Evolutionary conservation across 2,797 vertebrate genomes (phyloP), one percentile per base, ranked within the genome.

Genomic region (Lacerta bilineata): DNA sequence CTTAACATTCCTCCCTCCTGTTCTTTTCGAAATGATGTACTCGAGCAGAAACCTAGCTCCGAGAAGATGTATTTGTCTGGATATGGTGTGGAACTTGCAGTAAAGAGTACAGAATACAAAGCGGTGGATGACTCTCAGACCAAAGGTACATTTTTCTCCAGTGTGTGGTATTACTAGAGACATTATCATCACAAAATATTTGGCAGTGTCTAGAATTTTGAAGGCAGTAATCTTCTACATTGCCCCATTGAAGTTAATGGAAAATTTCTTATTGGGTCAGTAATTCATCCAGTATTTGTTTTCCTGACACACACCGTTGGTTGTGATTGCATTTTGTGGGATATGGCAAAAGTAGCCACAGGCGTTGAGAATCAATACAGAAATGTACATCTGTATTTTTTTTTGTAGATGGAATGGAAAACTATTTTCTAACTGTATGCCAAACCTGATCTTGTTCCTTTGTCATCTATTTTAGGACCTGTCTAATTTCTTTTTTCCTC

Each of bases 91-190:
- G 99, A 99, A 94, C 96, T 99, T 96, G 99, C 98, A 17, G 98
- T 99, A 95, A 99, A 99, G 97, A 99, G 96, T 95, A 99, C 99
- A 8, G 99, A 99, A 95, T 99, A 99, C 95, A 99, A 98, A 97
- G 98, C 98, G 17, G 95, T 99, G 93, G 99, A 99, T 96, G 99
- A 99, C 95, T 97, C 96, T 1, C 96, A 98, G 94, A 95, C 98
- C 89, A 98, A 98, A 98, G 98, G 99, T 99, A 96, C 93, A 95
- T 93, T 89, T 90, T 88, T 15, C 87, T 74, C 84, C 15, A 87
- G 71, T 90, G 1, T 85, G 33, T 10, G 91, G 9, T 85, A 77
- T 80, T 84, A 4, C 55, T 90, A 39, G 43, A 90, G 1, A 11
- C 43, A 68, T 3, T 89, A 27, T 55, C 61, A n/a, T 80, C 64